These are phyloP conservation scores for Lagria hirta DNA, from an alignment of 2,888 invertebrate genomes.

Conservation along the genomic window DNA sequence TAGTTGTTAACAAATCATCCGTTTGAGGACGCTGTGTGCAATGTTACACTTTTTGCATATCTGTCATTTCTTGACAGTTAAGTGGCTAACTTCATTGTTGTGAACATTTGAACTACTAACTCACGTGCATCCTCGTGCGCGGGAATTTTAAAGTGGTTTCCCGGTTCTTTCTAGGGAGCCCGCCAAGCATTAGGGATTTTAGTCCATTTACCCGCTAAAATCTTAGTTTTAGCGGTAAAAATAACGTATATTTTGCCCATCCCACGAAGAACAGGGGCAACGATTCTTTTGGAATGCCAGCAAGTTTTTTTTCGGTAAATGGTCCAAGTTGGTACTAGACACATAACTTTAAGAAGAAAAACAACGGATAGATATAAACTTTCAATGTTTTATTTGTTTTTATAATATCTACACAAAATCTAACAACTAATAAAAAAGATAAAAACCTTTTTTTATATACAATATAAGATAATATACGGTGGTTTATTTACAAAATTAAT, in stretches of 20 bases:
- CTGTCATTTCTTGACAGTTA: no score
- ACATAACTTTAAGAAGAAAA: no score
- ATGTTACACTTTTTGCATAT: no score
- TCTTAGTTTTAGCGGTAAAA: conserved; percentile 25
- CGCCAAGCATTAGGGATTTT: conserved; percentile 23
- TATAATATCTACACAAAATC: not conserved
- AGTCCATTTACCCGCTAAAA: conserved; percentile 22
- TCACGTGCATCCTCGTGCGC: conserved; percentile 14
- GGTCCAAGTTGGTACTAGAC: no score
- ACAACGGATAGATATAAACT: no score
- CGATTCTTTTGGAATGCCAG: conserved; percentile 20
- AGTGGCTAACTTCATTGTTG: conserved; percentile 24
- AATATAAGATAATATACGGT: conserved; percentile 16
- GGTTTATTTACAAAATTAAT: no score
- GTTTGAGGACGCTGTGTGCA: no score
- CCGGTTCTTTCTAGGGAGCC: conserved; percentile 13
- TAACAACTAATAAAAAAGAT: not conserved
- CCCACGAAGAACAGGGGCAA: conserved; percentile 18
- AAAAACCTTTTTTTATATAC: conserved; percentile 3
- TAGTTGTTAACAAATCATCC: no score
- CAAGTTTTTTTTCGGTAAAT: conserved; percentile 18
- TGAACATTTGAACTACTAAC: conserved; percentile 15
- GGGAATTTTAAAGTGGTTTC: conserved; percentile 3
- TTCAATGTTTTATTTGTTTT: no score
- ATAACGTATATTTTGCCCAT: conserved; percentile 11